Evolutionary conservation across 1,140 invertebrate species (phyloP).

Genomic region (Gonatopus flavifemur): DNA sequence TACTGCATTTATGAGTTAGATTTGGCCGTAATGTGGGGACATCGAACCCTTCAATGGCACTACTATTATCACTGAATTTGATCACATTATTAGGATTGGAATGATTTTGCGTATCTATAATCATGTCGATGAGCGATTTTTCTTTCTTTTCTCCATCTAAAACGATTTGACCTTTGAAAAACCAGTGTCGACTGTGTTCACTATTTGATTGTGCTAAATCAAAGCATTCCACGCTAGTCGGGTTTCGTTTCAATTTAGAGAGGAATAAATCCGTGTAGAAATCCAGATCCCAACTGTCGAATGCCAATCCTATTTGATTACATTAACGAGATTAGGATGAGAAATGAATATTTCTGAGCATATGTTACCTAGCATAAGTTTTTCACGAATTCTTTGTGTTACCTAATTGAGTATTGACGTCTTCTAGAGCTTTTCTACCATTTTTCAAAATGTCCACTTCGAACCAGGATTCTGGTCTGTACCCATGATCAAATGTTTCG

Average conservation of each 20-base stretch:
- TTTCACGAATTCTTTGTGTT: not conserved
- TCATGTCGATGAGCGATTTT: conserved; percentile 88
- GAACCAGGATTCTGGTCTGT: conserved; percentile 75
- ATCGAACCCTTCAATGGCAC: conserved; percentile 86
- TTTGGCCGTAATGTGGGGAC: conserved; percentile 68
- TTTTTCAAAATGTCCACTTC: conserved; percentile 78
- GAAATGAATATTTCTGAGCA: no score
- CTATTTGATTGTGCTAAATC: conserved; percentile 98
- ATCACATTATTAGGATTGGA: conserved; percentile 95
- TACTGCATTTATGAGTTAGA: conserved; percentile 64
- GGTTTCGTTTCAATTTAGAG: conserved; percentile 84
- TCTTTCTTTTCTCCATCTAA: conserved; percentile 79
- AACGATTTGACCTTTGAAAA: conserved; percentile 88
- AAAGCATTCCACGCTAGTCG: conserved; percentile 96
- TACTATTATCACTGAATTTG: conserved; percentile 97
- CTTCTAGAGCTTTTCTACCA: conserved; percentile 77
- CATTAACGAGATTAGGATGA: no score
- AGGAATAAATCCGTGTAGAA: conserved; percentile 84
- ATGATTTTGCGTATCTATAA: conserved; percentile 83
- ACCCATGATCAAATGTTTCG: conserved; percentile 71
- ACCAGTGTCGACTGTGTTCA: conserved; percentile 92
- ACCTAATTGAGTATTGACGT: conserved; percentile 82
- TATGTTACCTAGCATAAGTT: no score
- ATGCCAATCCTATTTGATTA: conserved; percentile 70
- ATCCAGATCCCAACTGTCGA: conserved; percentile 85